phyloP scores from a whole-genome alignment of 2,888 invertebrate genomes.

The Acrobasis repandana region DNA sequence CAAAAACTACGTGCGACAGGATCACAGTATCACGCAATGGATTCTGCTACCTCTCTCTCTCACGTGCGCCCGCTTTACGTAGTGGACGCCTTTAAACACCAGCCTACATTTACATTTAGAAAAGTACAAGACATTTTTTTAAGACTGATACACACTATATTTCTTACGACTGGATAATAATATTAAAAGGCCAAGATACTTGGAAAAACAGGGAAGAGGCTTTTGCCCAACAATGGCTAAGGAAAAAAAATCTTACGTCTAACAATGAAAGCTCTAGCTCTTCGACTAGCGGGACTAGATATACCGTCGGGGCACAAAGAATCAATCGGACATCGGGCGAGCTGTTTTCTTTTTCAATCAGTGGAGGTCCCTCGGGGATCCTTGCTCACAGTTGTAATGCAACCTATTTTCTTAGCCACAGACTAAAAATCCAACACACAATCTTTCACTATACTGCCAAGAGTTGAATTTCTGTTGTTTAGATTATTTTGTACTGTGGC shows the following conservation, averaged over 20 bases:
- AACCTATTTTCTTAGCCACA: constrained; percentile 45
- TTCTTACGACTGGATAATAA: too few species aligned
- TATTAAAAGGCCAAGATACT: too few species aligned
- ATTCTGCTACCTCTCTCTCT: too few species aligned
- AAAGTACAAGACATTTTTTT: too few species aligned
- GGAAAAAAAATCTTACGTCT: background rate
- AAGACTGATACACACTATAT: too few species aligned
- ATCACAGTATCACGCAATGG: too few species aligned
- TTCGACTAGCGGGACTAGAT: constrained; percentile 54
- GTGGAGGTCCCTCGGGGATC: constrained; percentile 62
- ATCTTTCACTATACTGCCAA: constrained; percentile 27
- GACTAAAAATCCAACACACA: constrained; percentile 32
- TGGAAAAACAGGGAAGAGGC: too few species aligned
- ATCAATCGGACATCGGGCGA: constrained; percentile 74
- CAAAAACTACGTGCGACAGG: too few species aligned
- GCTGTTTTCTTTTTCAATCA: constrained; percentile 81
- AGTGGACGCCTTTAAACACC: too few species aligned
- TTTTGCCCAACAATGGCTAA: too few species aligned
- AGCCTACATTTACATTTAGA: too few species aligned
- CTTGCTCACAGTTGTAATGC: constrained; percentile 50
- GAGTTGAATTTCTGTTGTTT: background rate
- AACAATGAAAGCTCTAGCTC: constrained; percentile 21
- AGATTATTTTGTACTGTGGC: constrained; percentile 40
- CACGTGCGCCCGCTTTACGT: too few species aligned
- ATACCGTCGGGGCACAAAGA: constrained; percentile 64